Percentiles rank a stretch among this genome's conserved stretches.
Conservation (phyloP, 2,113 vertebrate genomes). For the Eudyptes chrysolophus region DNA sequence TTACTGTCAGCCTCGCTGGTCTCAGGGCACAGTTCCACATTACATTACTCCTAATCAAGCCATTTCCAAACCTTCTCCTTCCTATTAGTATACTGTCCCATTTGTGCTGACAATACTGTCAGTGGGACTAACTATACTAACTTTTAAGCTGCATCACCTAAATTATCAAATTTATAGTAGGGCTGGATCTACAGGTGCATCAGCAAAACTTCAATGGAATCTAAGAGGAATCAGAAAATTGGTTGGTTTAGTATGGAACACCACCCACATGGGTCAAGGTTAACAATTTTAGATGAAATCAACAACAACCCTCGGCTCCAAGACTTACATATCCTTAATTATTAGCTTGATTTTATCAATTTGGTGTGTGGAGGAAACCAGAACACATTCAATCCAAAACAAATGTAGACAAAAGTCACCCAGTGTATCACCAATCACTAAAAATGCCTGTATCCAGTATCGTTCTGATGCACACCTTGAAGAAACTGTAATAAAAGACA, state of each 20-base stretch:
- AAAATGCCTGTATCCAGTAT: background rate
- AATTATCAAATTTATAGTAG: background rate
- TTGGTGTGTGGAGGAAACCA: background rate
- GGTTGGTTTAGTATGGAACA: background rate
- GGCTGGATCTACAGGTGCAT: background rate
- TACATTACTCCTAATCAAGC: background rate
- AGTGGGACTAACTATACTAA: background rate
- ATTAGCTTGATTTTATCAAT: background rate
- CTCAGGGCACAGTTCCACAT: background rate
- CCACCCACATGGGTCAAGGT: background rate
- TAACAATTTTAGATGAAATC: background rate
- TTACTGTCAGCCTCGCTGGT: background rate
- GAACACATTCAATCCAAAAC: background rate
- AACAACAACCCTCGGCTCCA: background rate
- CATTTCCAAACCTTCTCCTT: background rate
- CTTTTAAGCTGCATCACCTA: background rate
- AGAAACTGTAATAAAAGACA: background rate
- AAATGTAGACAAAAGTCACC: background rate
- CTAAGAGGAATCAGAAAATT: background rate
- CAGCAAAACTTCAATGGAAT: background rate
- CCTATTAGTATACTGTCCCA: background rate
- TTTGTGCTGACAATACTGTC: background rate
- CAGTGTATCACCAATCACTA: background rate
- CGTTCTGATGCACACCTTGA: background rate
- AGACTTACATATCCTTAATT: background rate